Conservation (phyloP, 2,888 invertebrate species). For the Hydropsyche betteni region DNA sequence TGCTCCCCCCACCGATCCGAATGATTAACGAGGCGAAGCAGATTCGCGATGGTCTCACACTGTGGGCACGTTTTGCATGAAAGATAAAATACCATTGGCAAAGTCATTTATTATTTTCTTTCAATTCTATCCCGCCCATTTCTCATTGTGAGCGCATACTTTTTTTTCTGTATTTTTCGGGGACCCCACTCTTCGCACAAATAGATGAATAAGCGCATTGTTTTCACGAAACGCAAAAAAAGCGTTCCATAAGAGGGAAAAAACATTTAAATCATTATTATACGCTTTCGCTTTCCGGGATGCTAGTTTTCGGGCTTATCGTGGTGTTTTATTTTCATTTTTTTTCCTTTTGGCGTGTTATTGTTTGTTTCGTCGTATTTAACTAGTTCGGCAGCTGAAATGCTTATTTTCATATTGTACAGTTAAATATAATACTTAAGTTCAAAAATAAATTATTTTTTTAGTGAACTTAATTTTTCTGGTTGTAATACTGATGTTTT, state of each 20-base stretch:
- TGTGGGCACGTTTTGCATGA: slow-evolving; percentile 45
- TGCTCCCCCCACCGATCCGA: slow-evolving; percentile 11
- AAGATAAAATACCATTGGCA: slow-evolving; percentile 46
- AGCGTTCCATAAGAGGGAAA: slow-evolving; percentile 19
- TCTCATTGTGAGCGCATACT: slow-evolving; percentile 23
- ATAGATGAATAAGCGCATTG: slow-evolving; percentile 37
- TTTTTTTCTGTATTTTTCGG: slow-evolving; percentile 19
- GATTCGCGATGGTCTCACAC: slow-evolving; percentile 45
- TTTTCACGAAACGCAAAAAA: slow-evolving; percentile 30
- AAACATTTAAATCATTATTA: slow-evolving; percentile 35
- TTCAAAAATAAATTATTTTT: too few species aligned
- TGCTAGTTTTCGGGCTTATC: too few species aligned
- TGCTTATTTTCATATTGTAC: too few species aligned
- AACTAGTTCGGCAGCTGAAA: too few species aligned
- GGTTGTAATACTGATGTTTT: too few species aligned
- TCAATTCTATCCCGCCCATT: slow-evolving; percentile 40
- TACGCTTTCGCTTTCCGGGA: slow-evolving; percentile 12
- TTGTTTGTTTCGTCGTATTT: too few species aligned
- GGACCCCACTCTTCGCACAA: slow-evolving; percentile 13
- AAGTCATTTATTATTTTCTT: slow-evolving; percentile 45
- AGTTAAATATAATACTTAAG: too few species aligned
- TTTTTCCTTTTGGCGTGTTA: too few species aligned
- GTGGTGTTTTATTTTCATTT: too few species aligned
- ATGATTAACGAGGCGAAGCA: slow-evolving; percentile 48
- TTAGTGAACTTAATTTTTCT: too few species aligned